Evolutionary conservation across 2,797 vertebrate genomes (phyloP), one percentile per base, ranked within the genome.

Genomic region (Gallinago solitaria): DNA sequence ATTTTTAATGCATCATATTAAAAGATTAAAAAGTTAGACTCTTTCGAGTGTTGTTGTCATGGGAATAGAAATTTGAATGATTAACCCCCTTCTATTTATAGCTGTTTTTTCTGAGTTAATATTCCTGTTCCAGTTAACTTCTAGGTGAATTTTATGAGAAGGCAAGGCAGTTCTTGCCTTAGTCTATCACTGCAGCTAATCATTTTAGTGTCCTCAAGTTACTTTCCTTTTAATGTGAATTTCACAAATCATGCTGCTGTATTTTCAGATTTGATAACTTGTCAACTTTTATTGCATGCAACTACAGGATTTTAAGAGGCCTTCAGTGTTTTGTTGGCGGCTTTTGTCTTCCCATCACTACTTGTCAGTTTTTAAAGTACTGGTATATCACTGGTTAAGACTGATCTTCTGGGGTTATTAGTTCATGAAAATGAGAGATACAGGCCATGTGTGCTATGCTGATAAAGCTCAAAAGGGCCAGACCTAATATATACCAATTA

Each of bases 61-160:
- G 86, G 86, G 90, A 94, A 73, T 76, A 93, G 74, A 69, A 75
- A 45, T 82, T 48, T 30, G n/a, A 88, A 43, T 90, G 54, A 94
- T 94, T 94, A 95, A 91, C 65, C 57, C 64, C 65, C 28, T 90
- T 95, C 83, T 94, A 80, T 93, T 95, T 94, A 89, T 95, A 95
- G 30, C 61, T 89, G 10, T 83, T 95, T 83, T 83, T 51, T 53
- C 60, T 24, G 73, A 74, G 48, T 93, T 86, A 84, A 61, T 64
- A 56, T 45, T 90, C 53, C 21, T 32, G 74, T 77, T 89, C 85
- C 59, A 94, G 18, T 95, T 93, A 86, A 86, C 39, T 59, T 88
- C 18, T 28, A 65, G 47, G 65, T 78, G 88, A 43, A 54, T 75
- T 86, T 67, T 53, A 33, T 13, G 73, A 57, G 50, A 81, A 65